Conservation (phyloP, 1,140 invertebrate genomes). For the Meloidogyne floridensis region DNA sequence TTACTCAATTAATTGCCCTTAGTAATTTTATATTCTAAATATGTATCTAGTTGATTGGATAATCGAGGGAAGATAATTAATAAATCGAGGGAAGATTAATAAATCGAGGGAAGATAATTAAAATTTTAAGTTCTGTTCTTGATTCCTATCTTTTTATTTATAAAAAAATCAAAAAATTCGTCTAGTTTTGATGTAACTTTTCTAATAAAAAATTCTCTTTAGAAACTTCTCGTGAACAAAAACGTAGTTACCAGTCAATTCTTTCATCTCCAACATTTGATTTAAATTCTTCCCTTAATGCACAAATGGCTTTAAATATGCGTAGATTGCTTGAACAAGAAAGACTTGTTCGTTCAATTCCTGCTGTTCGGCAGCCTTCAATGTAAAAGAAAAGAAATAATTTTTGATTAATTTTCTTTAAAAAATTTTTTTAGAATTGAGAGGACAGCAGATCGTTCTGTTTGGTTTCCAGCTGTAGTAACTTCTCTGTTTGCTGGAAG, state of each 20-base stretch:
- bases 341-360: constrained; percentile 6
- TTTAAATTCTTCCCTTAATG: not conserved
- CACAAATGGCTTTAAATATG: constrained; percentile 19
- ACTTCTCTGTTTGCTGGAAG: constrained; percentile 43
- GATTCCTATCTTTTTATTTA: too few relatives aligned
- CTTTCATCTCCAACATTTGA: not conserved
- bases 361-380: constrained; percentile 21
- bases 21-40: too few relatives aligned
- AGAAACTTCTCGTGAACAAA: constrained; percentile 13
- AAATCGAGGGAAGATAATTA: too few relatives aligned
- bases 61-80: too few relatives aligned
- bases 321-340: constrained; percentile 15
- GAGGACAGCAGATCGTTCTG: constrained; percentile 36
- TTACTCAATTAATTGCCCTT: too few relatives aligned
- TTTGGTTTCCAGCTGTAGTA: constrained; percentile 59
- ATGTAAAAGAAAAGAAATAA: not conserved
- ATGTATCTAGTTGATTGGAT: too few relatives aligned
- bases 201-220: too few relatives aligned
- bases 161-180: too few relatives aligned
- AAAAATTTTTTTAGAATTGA: constrained; percentile 21
- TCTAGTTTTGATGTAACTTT: too few relatives aligned
- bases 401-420: too few relatives aligned
- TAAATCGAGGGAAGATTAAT: too few relatives aligned
- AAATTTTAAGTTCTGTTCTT: too few relatives aligned
- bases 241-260: not conserved